phyloP scores from a whole-genome alignment of 2,113 vertebrate genomes.

The Ciconia boyciana region DNA sequence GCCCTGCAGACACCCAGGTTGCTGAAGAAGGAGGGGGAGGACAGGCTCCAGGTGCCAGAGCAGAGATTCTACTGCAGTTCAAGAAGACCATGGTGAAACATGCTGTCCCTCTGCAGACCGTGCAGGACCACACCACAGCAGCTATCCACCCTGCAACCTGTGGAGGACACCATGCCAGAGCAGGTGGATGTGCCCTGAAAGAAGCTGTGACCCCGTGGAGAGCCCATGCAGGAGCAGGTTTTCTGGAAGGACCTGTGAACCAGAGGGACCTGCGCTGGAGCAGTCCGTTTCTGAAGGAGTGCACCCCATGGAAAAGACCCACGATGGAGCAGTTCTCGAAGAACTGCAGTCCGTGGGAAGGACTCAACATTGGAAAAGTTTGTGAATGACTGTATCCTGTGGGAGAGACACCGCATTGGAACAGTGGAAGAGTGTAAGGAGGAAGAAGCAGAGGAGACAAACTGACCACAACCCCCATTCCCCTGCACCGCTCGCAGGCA shows the following conservation, averaged over 20 bases:
- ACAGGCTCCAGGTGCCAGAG: fast-evolving
- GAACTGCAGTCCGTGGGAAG: neutral
- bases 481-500: fast-evolving
- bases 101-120: neutral
- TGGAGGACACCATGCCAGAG: neutral
- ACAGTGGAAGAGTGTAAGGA: fast-evolving
- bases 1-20: neutral
- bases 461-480: neutral
- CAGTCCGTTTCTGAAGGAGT: neutral
- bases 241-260: neutral
- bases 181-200: neutral
- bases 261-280: fast-evolving
- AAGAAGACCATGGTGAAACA: neutral
- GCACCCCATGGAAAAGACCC: neutral
- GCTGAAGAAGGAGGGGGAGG: neutral
- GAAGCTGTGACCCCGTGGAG: neutral
- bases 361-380: neutral
- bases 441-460: neutral
- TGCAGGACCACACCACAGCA: neutral
- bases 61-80: neutral
- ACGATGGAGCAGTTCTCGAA: neutral
- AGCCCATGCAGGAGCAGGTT: fast-evolving
- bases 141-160: neutral
- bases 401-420: neutral
- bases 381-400: neutral